A percentile compares a stretch with the other conserved stretches of the same genome.
These are phyloP conservation scores for Cebus imitator DNA, from an alignment of 2,113 vertebrate species.

Conservation along the genomic window DNA sequence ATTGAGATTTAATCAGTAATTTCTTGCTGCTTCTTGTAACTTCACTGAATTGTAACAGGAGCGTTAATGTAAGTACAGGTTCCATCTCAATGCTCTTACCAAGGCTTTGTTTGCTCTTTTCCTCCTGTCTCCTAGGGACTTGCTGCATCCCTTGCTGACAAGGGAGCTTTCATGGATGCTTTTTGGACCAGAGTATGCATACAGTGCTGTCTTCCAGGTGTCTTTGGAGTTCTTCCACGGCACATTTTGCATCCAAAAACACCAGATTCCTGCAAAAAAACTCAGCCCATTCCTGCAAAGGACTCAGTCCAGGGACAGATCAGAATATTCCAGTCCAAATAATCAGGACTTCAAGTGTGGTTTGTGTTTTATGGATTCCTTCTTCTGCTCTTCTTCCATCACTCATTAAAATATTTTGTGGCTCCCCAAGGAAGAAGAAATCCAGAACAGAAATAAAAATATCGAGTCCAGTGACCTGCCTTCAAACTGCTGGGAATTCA, in stretches of 20 bases:
- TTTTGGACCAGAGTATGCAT: not conserved
- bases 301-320: too few species aligned
- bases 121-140: not conserved
- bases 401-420: not conserved
- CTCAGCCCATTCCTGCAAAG: not conserved
- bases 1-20: not conserved
- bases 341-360: not conserved
- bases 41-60: not conserved
- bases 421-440: not conserved
- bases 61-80: not conserved
- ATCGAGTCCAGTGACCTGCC: too few species aligned
- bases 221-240: rapidly evolving
- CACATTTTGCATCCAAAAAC: not conserved
- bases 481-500: not conserved
- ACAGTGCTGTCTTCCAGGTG: not conserved
- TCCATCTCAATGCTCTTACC: not conserved
- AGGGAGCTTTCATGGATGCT: rapidly evolving
- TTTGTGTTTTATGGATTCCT: not conserved
- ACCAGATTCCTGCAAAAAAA: not conserved
- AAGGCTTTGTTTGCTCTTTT: not conserved
- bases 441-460: not conserved
- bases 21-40: not conserved
- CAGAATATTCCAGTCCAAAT: rapidly evolving
- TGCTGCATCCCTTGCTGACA: not conserved
- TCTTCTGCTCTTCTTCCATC: rapidly evolving